These are phyloP conservation scores for Corythoichthys intestinalis DNA, from an alignment of 2,113 vertebrate species.

Conservation along the genomic window DNA sequence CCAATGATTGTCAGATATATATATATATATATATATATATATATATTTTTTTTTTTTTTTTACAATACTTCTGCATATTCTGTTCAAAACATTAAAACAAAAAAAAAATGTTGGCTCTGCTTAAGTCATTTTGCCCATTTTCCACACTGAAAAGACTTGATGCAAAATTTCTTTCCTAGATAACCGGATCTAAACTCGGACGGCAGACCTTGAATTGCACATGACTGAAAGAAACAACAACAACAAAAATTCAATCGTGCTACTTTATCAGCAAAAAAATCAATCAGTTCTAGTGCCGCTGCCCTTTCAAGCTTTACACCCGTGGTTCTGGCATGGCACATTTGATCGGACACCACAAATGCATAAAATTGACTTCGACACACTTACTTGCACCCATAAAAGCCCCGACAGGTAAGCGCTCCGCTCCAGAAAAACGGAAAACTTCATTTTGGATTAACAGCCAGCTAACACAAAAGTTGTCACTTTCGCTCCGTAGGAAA, in stretches of 20 bases:
- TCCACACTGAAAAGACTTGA: slow-evolving; percentile 26
- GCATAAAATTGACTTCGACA: slow-evolving; percentile 17
- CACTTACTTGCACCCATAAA: not conserved
- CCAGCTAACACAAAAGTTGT: not conserved
- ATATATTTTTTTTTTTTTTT: slow-evolving; percentile 18
- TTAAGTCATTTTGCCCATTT: slow-evolving; percentile 32
- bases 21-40: not conserved
- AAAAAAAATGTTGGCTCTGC: slow-evolving; percentile 26
- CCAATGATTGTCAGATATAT: slow-evolving; percentile 69
- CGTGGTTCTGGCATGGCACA: not conserved
- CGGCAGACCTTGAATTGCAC: slow-evolving; percentile 4
- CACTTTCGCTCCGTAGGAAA: not conserved
- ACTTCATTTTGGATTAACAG: not conserved
- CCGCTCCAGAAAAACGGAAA: not conserved
- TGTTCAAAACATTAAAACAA: slow-evolving; percentile 39
- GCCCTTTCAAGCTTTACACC: not conserved
- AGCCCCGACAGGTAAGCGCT: slow-evolving; percentile 2
- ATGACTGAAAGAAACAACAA: not conserved
- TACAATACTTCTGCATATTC: slow-evolving; percentile 65
- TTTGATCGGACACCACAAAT: slow-evolving; percentile 2
- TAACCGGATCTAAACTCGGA: not conserved
- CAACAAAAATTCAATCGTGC: not conserved
- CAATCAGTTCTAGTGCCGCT: not conserved
- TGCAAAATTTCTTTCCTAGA: not conserved
- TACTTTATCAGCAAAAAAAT: slow-evolving; percentile 3